A percentile compares a stretch with the other conserved stretches of the same genome.
These are phyloP conservation scores for Pegoplata infirma DNA, from an alignment of 2,888 invertebrate species.

Conservation along the genomic window DNA sequence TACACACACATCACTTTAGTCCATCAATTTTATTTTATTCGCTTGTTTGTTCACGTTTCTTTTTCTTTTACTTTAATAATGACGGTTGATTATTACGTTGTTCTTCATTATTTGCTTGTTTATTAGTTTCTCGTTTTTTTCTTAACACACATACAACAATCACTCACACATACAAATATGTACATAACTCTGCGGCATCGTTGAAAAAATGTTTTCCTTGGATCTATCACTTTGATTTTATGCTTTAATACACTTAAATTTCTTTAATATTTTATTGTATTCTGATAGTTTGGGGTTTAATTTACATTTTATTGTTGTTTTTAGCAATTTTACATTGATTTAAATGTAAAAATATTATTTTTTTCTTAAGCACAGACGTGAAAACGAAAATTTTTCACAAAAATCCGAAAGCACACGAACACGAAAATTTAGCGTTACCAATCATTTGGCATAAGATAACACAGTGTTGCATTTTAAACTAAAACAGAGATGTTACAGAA, in stretches of 20 bases:
- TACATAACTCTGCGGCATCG: slow-evolving; percentile 64
- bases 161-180: slow-evolving; percentile 46
- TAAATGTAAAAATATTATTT: slow-evolving; percentile 54
- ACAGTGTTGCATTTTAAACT: slow-evolving; percentile 41
- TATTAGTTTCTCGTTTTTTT: slow-evolving; percentile 41
- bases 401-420: slow-evolving; percentile 66
- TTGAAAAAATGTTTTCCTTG: slow-evolving; percentile 53
- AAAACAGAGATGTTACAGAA: slow-evolving; percentile 4
- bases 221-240: slow-evolving; percentile 49
- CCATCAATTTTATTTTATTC: background rate
- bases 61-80: slow-evolving; percentile 14
- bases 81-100: slow-evolving; percentile 56
- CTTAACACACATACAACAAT: slow-evolving; percentile 42
- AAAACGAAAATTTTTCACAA: slow-evolving; percentile 64
- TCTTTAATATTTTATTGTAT: slow-evolving; percentile 4
- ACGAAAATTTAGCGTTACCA: slow-evolving; percentile 45
- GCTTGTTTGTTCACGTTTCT: slow-evolving; percentile 20
- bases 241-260: slow-evolving; percentile 28
- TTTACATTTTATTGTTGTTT: slow-evolving; percentile 42
- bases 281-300: background rate
- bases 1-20: slow-evolving; percentile 31
- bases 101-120: slow-evolving; percentile 58
- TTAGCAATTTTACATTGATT: slow-evolving; percentile 34
- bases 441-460: slow-evolving; percentile 42
- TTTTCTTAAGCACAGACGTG: slow-evolving; percentile 58